Evolutionary conservation across 1,140 invertebrate species (phyloP), one percentile per base, ranked within the genome.

Genomic region (Delia radicum): DNA sequence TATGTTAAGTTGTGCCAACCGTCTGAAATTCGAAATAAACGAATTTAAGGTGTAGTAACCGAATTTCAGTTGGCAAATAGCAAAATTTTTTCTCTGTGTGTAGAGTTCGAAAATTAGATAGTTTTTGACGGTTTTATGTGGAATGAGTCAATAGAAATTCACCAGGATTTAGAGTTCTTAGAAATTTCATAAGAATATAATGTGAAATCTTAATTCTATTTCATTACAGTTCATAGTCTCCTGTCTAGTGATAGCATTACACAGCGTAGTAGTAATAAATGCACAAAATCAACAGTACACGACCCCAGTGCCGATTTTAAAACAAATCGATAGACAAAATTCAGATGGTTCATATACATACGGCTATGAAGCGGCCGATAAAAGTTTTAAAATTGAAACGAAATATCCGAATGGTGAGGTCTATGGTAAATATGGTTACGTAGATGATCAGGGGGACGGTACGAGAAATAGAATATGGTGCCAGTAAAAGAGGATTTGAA

Each of bases 381-480:
- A 95, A n/a, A 93, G 93, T 28, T 96, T 95, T 88, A 96, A 96
- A 86, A 95, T 96, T 75, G 95, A 97, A 85, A 95, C 94, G 0
- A 95, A 94, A 83, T 94, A 94, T 78, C 90, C 93, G 0, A 92
- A 90, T 26, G 94, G 94, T 0, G 93, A 95, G 80, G 92, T 95
- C 3, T 93, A 92, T 46, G 95, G 95, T 63, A 86, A 86, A 75
- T 86, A 86, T 62, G 84, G 84, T 28, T 96, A 95, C 84, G 89
- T 95, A 0, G 94, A 95, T 78, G 94, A 94, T 78, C 88, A 15
- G 94, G 94, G 15, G 90, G n/a, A 90, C 79, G 82, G 89, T 95
- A 1, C 90, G 94, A 27, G 92, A 94, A 15, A 93, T 96, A 15
- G 94, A 96, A 81, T 96, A 96, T 84, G 94, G 94, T 24, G 94